Evolutionary conservation across 2,888 invertebrate species (phyloP).

Genomic region (Zelleria hepariella): DNA sequence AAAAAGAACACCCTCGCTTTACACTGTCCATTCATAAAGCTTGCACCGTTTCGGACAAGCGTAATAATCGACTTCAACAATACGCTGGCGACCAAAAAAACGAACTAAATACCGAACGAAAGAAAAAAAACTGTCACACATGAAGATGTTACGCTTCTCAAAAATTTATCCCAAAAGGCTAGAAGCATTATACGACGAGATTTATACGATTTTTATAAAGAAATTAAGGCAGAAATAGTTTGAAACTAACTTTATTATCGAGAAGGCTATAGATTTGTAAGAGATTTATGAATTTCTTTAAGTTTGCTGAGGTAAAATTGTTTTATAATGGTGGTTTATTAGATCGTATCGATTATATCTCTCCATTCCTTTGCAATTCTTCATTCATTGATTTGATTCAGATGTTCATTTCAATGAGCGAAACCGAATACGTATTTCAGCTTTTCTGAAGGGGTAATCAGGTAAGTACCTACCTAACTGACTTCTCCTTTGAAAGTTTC

Average conservation of each 20-base stretch:
- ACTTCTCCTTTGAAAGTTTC: no score
- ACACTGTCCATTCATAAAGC: slow-evolving; percentile 13
- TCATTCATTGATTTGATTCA: neutral
- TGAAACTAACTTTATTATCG: slow-evolving; percentile 6
- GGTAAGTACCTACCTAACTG: no score
- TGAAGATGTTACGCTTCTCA: slow-evolving; percentile 47
- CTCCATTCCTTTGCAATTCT: neutral
- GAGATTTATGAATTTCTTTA: slow-evolving; percentile 9
- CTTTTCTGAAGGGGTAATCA: no score
- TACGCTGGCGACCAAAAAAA: slow-evolving; percentile 26
- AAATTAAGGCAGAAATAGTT: slow-evolving; percentile 25
- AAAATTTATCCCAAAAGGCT: slow-evolving; percentile 29
- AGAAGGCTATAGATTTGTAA: slow-evolving; percentile 5
- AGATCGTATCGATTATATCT: neutral
- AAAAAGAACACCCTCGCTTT: neutral
- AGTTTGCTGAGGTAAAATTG: neutral
- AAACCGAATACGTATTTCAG: no score
- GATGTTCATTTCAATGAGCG: neutral
- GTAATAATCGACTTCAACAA: slow-evolving; percentile 55
- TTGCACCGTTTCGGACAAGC: slow-evolving; percentile 43
- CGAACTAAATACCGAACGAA: slow-evolving; percentile 23
- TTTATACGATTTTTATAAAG: slow-evolving; percentile 57
- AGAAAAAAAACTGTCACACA: slow-evolving; percentile 23
- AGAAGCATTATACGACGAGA: slow-evolving; percentile 33
- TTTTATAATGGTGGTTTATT: neutral